Percentiles rank a stretch among this genome's conserved stretches.
phyloP scores from a whole-genome alignment of 1,140 invertebrate genomes.

The Eubasilissa regina region DNA sequence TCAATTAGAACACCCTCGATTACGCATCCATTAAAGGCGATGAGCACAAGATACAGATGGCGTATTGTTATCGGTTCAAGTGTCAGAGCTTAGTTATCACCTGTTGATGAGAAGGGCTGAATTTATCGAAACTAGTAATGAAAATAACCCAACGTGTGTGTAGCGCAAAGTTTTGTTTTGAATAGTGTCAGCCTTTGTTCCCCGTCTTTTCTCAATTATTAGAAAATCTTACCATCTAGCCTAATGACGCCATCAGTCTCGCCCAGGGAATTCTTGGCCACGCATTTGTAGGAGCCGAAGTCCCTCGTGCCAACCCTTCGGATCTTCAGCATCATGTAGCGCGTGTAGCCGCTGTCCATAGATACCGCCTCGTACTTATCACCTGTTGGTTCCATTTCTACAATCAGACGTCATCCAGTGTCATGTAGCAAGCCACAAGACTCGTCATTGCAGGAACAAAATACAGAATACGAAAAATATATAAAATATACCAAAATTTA shows the following conservation, averaged over 20 bases:
- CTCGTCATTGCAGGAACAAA: neutral
- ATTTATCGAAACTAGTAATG: too few relatives aligned
- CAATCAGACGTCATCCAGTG: constrained; percentile 47
- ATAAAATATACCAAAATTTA: too few relatives aligned
- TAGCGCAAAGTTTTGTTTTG: too few relatives aligned
- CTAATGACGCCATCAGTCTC: constrained; percentile 75
- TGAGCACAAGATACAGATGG: too few relatives aligned
- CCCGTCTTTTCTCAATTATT: too few relatives aligned
- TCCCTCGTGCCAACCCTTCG: constrained; percentile 72
- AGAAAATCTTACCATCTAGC: constrained; percentile 69
- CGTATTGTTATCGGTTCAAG: too few relatives aligned
- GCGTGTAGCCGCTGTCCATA: constrained; percentile 73
- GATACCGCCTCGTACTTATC: constrained; percentile 74
- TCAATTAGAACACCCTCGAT: too few relatives aligned
- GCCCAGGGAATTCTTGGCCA: constrained; percentile 75
- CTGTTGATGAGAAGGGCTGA: too few relatives aligned
- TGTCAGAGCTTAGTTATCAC: too few relatives aligned
- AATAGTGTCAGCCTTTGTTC: too few relatives aligned
- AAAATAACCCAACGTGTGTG: too few relatives aligned
- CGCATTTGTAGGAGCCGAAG: constrained; percentile 76
- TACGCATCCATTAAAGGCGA: too few relatives aligned
- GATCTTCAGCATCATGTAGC: constrained; percentile 75
- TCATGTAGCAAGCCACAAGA: neutral
- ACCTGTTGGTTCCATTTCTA: constrained; percentile 74
- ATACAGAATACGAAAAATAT: neutral